Percentiles rank a stretch among this genome's conserved stretches.
phyloP scores from a whole-genome alignment of 2,888 invertebrate genomes.

The Ornithoptera alexandrae region DNA sequence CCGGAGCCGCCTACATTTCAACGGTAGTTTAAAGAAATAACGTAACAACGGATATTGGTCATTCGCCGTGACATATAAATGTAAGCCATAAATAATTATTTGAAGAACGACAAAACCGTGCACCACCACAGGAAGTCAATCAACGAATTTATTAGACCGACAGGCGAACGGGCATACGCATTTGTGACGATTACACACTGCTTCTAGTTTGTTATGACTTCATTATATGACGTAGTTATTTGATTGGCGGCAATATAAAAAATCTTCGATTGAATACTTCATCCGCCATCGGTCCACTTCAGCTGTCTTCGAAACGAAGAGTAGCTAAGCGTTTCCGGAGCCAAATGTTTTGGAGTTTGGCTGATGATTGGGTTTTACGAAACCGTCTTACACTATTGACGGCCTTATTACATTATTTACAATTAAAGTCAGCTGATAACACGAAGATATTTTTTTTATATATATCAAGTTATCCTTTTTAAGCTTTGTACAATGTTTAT shows the following conservation, averaged over 20 bases:
- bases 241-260: constrained; percentile 46
- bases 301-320: neutral
- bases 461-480: no score
- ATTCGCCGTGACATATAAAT: constrained; percentile 34
- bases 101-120: constrained; percentile 41
- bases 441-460: no score
- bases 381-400: neutral
- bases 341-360: neutral
- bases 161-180: constrained; percentile 57
- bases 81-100: constrained; percentile 36
- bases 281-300: constrained; percentile 34
- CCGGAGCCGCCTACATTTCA: constrained; percentile 1
- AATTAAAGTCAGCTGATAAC: no score
- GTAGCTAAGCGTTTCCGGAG: no score
- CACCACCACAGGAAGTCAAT: constrained; percentile 61
- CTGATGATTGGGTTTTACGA: neutral
- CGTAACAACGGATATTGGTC: constrained; percentile 29
- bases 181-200: constrained; percentile 33
- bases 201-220: constrained; percentile 33
- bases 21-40: constrained; percentile 15
- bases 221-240: constrained; percentile 34
- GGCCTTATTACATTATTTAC: no score
- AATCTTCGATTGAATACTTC: constrained; percentile 41
- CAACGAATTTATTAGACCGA: constrained; percentile 60
- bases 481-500: no score